These are phyloP conservation scores for Folsomia candida DNA, from an alignment of 2,888 invertebrate species.

Conservation along the genomic window DNA sequence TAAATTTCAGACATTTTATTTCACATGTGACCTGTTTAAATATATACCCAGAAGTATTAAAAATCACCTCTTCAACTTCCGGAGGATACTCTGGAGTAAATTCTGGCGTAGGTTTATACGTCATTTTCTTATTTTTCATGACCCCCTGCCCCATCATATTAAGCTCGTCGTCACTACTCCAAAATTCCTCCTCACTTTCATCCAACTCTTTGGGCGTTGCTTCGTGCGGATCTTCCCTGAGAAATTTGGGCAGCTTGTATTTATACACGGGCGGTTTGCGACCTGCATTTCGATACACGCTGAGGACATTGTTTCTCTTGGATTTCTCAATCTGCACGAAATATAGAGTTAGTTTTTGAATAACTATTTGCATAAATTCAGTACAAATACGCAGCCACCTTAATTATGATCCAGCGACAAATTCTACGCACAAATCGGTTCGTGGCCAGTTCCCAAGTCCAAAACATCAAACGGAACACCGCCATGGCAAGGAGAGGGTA, in stretches of 20 bases:
- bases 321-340: background rate
- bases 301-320: background rate
- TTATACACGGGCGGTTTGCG: background rate
- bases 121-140: background rate
- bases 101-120: background rate
- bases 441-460: background rate
- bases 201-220: constrained; percentile 10
- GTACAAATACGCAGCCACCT: background rate
- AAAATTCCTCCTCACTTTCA: constrained; percentile 9
- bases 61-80: background rate
- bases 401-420: background rate
- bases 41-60: background rate
- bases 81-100: constrained; percentile 12
- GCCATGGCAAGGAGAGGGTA: background rate
- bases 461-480: background rate
- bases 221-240: background rate
- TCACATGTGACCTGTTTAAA: too few species aligned
- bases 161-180: constrained; percentile 4
- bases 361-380: background rate
- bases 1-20: too few species aligned
- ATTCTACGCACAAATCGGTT: background rate
- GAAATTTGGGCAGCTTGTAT: background rate
- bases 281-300: constrained; percentile 8
- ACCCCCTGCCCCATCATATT: background rate
- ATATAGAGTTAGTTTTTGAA: background rate